Conservation (phyloP, 2,797 vertebrate species). For the Phataginus tetradactyla region DNA sequence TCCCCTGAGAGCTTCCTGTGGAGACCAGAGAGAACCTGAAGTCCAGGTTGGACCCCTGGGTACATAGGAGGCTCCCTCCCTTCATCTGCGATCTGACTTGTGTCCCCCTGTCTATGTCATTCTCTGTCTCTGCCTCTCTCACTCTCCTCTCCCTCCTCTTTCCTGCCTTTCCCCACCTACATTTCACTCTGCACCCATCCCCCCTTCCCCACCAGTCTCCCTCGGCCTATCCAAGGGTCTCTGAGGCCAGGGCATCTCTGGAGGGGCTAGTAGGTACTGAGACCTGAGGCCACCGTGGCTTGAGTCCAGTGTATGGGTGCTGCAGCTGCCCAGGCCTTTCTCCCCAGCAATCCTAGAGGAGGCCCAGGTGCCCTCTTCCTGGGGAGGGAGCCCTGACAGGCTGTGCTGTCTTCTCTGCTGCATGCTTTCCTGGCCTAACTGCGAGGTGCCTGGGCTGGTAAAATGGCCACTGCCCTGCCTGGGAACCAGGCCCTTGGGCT, state of each 20-base stretch:
- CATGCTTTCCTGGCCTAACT: not conserved
- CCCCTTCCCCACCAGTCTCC: not conserved
- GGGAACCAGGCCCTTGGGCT: not conserved
- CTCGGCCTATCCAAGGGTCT: not conserved
- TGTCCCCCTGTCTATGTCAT: no score
- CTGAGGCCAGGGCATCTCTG: not conserved
- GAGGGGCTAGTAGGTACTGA: not conserved
- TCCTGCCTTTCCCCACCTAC: fast-evolving
- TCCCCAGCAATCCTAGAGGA: not conserved
- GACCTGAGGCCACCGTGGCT: not conserved
- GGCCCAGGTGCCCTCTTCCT: no score
- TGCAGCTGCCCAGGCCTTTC: not conserved
- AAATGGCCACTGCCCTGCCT: not conserved
- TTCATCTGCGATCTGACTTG: not conserved
- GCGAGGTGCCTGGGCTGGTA: not conserved
- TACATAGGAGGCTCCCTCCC: not conserved
- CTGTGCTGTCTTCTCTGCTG: not conserved
- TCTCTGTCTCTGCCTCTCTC: not conserved
- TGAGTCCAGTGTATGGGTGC: not conserved
- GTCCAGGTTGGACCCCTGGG: not conserved
- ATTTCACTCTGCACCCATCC: not conserved
- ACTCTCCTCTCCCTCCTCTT: not conserved
- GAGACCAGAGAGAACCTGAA: not conserved
- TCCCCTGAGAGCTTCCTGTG: not conserved
- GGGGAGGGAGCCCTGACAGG: fast-evolving